Evolutionary conservation across 2,113 vertebrate species (phyloP), one percentile per base, ranked within the genome.

Genomic region (Suricata suricatta): DNA sequence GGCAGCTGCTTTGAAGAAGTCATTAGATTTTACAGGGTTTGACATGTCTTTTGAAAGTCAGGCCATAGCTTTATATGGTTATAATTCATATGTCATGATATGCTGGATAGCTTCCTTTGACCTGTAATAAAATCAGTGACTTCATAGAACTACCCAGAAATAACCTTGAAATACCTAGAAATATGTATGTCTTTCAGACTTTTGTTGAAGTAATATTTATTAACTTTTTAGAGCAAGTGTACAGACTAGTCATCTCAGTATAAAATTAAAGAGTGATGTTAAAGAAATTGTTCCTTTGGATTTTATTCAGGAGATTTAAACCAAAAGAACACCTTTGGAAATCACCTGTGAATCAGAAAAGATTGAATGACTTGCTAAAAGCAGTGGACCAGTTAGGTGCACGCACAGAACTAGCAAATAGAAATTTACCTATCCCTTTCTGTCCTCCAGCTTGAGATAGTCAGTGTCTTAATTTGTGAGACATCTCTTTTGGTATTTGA

Each of bases 291-390:
- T 84, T 83, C 31, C 12, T 82, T 57, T 50, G 74, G 31, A 90
- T 71, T 77, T 94, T 80, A 72, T 74, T 64, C 27, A 74, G 88
- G 44, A 89, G 33, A 69, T 83, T 90, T 72, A 64, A 94, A 94
- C 14, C 87, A 54, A 38, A 87, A 87, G 93, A 95, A 68, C 82
- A 44, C 21, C 64, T 82, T 83, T 13, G 12, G 8, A 95, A 23
- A 88, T 35, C 2, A 66, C 47, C 35, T 79, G 16, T 66, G 47
- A 90, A 54, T 83, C 90, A 60, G 15, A 86, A 81, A 41, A 83
- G 71, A 90, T 16, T 93, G 86, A 88, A 72, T 74, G 33, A 84
- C 14, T 93, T 91, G 47, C 6, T 50, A 21, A 91, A 87, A 77
- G 29, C 44, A 54, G 92, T 16, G 33, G 12, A 82, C 35, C 31